These are phyloP conservation scores for Heptranchias perlo DNA, from an alignment of 2,113 vertebrate genomes.

Conservation along the genomic window DNA sequence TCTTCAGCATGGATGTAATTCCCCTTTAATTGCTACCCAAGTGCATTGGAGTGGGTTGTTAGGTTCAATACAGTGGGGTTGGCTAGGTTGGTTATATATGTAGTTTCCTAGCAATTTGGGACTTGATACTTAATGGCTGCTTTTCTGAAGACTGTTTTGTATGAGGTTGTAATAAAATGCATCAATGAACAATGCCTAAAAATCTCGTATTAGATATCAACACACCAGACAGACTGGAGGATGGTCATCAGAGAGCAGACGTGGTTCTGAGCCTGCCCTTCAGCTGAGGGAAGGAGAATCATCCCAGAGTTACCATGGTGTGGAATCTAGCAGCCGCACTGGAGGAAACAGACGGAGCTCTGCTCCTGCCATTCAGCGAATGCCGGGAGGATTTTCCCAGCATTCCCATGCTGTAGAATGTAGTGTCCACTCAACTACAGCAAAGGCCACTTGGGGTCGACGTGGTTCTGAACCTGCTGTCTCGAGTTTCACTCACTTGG, in stretches of 20 bases:
- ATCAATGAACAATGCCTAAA: neutral
- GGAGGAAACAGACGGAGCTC: conserved; percentile 44
- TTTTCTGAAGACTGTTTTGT: neutral
- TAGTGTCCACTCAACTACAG: neutral
- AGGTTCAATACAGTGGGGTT: neutral
- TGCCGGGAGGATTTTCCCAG: neutral
- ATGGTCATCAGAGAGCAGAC: conserved; percentile 36
- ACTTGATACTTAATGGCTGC: neutral
- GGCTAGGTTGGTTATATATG: neutral
- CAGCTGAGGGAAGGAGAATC: conserved; percentile 38
- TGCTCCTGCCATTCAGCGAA: conserved; percentile 47
- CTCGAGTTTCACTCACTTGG: neutral
- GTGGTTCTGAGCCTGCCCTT: conserved; percentile 42
- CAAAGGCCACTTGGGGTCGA: conserved; percentile 31
- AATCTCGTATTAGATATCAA: conserved; percentile 55
- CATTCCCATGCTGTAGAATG: no score
- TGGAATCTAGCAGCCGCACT: neutral
- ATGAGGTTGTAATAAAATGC: neutral
- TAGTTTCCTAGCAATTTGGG: neutral
- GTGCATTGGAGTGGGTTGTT: neutral
- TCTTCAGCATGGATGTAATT: neutral
- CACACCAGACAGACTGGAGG: conserved; percentile 48
- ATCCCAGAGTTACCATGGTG: conserved; percentile 37
- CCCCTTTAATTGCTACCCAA: neutral
- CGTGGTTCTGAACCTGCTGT: conserved; percentile 33